These are phyloP conservation scores for Machaerirhynchus nigripectus DNA, from an alignment of 2,113 vertebrate genomes.

Conservation along the genomic window DNA sequence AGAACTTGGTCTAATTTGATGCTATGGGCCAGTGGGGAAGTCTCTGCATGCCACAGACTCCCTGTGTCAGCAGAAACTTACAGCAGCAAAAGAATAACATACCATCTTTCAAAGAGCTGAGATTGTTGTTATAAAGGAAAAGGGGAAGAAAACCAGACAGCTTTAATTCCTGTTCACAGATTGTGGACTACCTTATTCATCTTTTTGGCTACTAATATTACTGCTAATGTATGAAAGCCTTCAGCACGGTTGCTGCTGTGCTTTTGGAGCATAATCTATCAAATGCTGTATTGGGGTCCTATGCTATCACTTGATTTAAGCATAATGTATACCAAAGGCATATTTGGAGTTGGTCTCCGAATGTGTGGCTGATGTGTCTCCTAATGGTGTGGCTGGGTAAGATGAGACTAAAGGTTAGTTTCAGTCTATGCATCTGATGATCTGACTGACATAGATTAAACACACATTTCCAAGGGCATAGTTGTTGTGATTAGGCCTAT, in stretches of 20 bases:
- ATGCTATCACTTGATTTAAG: background rate
- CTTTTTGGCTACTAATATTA: background rate
- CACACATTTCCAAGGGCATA: background rate
- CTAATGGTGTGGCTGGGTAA: background rate
- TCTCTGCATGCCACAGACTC: background rate
- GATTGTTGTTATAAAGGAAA: background rate
- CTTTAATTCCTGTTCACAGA: background rate
- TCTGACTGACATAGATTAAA: background rate
- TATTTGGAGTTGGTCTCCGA: background rate
- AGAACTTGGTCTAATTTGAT: background rate
- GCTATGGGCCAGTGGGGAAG: background rate
- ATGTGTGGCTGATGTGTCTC: background rate
- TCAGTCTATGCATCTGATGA: background rate
- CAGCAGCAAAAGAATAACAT: background rate
- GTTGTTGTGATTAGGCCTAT: background rate
- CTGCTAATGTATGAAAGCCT: background rate
- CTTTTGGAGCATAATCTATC: background rate
- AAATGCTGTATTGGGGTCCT: too few relatives aligned
- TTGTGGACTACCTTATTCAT: background rate
- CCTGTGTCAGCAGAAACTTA: background rate
- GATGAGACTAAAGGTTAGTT: background rate
- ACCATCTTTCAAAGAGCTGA: fast-evolving
- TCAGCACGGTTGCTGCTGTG: background rate
- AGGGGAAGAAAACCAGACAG: background rate
- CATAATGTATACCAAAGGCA: background rate